phyloP scores from a whole-genome alignment of 2,888 invertebrate genomes.

The Tinea trinotella region DNA sequence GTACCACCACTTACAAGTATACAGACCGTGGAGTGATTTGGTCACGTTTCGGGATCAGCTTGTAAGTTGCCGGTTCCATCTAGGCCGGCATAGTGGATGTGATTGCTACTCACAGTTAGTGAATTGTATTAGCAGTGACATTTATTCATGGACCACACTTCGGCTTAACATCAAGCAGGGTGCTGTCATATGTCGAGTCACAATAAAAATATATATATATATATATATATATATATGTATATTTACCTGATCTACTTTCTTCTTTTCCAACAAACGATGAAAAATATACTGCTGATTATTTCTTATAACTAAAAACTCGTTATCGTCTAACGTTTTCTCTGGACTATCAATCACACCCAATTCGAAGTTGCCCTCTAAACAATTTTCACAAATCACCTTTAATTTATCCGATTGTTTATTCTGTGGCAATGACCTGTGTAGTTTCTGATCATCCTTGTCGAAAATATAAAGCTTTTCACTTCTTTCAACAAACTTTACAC shows the following conservation, averaged over 20 bases:
- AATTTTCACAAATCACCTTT: slow-evolving; percentile 54
- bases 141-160: too few relatives aligned
- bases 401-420: slow-evolving; percentile 46
- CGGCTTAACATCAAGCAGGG: too few relatives aligned
- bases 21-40: too few relatives aligned
- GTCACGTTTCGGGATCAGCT: too few relatives aligned
- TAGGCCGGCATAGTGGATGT: too few relatives aligned
- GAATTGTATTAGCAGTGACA: too few relatives aligned
- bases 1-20: too few relatives aligned
- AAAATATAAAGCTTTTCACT: slow-evolving; percentile 54
- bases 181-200: too few relatives aligned
- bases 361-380: slow-evolving; percentile 48
- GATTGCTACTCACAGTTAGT: too few relatives aligned
- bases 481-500: slow-evolving; percentile 44
- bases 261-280: background rate
- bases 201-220: too few relatives aligned
- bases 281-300: slow-evolving; percentile 64
- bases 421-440: slow-evolving; percentile 50
- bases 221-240: too few relatives aligned
- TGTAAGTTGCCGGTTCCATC: too few relatives aligned
- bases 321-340: slow-evolving; percentile 44
- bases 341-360: slow-evolving; percentile 49
- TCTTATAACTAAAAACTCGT: slow-evolving; percentile 57
- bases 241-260: background rate
- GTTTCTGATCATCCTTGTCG: slow-evolving; percentile 58